phyloP scores from a whole-genome alignment of 2,113 vertebrate genomes.

The Panurus biarmicus region DNA sequence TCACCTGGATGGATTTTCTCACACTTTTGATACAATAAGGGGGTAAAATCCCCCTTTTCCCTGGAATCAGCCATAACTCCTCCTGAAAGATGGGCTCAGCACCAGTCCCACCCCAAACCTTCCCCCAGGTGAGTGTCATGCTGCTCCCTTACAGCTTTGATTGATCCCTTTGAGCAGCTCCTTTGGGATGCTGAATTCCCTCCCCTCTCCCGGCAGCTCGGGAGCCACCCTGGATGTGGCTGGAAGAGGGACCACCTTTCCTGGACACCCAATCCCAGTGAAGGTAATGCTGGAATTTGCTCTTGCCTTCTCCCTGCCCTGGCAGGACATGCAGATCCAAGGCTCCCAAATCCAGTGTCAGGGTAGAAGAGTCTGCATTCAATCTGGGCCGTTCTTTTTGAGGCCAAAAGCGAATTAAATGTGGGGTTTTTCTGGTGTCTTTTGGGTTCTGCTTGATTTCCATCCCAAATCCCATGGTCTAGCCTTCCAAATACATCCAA shows the following conservation, averaged over 20 bases:
- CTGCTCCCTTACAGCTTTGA: accelerated
- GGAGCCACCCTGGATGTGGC: accelerated
- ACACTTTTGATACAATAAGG: not conserved
- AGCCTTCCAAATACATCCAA: not conserved
- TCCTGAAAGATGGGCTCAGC: not conserved
- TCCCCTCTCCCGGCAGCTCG: not conserved
- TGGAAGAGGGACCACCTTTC: no score
- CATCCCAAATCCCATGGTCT: not conserved
- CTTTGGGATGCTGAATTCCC: not conserved
- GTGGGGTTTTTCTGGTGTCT: not conserved
- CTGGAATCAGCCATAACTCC: not conserved
- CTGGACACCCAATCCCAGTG: accelerated
- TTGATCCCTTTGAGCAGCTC: accelerated
- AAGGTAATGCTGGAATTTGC: not conserved
- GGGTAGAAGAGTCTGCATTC: not conserved
- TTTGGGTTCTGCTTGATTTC: not conserved
- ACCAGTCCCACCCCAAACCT: not conserved
- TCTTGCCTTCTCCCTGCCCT: not conserved
- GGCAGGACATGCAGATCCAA: not conserved
- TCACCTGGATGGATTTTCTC: not conserved
- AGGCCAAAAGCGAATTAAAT: not conserved
- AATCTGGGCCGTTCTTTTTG: not conserved
- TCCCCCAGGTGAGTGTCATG: not conserved
- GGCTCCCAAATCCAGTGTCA: not conserved
- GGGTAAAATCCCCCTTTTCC: not conserved